Conservation (phyloP, 64 coral and sea anemone species). For the Pachyseris speciosa region DNA sequence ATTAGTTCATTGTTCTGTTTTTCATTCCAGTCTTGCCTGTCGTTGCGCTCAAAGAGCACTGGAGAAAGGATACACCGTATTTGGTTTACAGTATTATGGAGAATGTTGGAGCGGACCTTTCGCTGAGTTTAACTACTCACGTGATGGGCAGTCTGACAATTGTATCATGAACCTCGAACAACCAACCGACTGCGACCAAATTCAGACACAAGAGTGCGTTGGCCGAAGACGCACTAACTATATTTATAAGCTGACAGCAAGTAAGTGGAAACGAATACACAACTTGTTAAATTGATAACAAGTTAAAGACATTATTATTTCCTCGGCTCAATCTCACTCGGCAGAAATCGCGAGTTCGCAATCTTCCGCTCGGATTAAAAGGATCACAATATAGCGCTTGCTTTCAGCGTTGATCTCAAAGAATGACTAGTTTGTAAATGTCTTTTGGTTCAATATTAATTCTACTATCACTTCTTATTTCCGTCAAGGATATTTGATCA, state of each 20-base stretch:
- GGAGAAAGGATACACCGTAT: slow-evolving; percentile 47
- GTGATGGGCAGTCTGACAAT: slow-evolving; percentile 29
- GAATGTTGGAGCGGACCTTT: slow-evolving; percentile 75
- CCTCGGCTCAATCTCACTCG: too few species aligned
- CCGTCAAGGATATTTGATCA: too few species aligned
- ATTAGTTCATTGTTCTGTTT: too few species aligned
- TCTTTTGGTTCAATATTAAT: too few species aligned
- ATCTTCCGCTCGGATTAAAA: too few species aligned
- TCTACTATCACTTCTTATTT: too few species aligned
- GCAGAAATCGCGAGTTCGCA: too few species aligned
- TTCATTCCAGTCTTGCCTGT: slow-evolving; percentile 52
- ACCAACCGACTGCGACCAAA: slow-evolving; percentile 36
- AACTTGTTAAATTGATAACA: too few species aligned
- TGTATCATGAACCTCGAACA: slow-evolving; percentile 38
- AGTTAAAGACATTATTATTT: too few species aligned
- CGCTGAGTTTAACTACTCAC: slow-evolving; percentile 31
- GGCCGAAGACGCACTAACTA: slow-evolving; percentile 34
- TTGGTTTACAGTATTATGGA: slow-evolving; percentile 80
- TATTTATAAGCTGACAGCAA: slow-evolving; percentile 32
- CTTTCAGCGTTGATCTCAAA: too few species aligned
- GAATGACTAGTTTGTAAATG: too few species aligned
- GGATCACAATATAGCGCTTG: too few species aligned
- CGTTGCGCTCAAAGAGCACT: slow-evolving; percentile 66
- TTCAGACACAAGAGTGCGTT: slow-evolving; percentile 22
- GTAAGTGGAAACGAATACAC: slow-evolving; percentile 67